phyloP scores from a whole-genome alignment of 2,888 invertebrate genomes.

The Drosophila lacicola region DNA sequence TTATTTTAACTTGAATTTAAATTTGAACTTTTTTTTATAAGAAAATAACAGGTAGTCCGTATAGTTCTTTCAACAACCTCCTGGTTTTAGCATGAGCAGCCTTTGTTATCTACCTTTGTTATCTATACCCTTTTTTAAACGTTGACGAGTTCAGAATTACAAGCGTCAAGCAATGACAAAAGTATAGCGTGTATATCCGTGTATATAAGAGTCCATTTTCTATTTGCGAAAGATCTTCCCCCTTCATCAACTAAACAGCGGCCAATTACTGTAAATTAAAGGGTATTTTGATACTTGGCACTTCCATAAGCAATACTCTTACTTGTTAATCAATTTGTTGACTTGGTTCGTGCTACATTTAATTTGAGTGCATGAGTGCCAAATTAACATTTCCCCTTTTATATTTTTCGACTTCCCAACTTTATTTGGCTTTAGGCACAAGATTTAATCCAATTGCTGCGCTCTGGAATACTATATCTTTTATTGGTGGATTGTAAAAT shows the following conservation, averaged over 20 bases:
- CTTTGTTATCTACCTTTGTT: too few relatives aligned
- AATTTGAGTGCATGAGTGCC: conserved; percentile 31
- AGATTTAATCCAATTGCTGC: conserved; percentile 1
- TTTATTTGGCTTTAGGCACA: background rate
- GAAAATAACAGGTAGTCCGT: too few relatives aligned
- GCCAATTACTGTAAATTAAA: background rate
- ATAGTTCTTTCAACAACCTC: too few relatives aligned
- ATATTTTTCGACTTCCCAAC: conserved; percentile 13
- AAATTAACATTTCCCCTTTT: conserved; percentile 18
- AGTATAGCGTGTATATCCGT: too few relatives aligned
- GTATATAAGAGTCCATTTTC: background rate
- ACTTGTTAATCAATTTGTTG: conserved; percentile 24
- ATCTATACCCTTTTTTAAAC: too few relatives aligned
- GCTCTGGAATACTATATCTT: background rate
- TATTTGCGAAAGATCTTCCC: background rate
- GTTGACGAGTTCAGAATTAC: too few relatives aligned
- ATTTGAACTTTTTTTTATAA: too few relatives aligned
- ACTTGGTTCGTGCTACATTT: conserved; percentile 44
- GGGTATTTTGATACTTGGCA: conserved; percentile 1
- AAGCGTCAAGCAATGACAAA: too few relatives aligned
- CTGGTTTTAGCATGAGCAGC: too few relatives aligned
- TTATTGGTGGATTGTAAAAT: conserved; percentile 27
- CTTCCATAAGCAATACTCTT: fast-evolving
- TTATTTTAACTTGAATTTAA: too few relatives aligned
- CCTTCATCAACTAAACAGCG: background rate